A percentile compares a stretch with the other conserved stretches of the same genome.
phyloP scores from a whole-genome alignment of 2,113 vertebrate genomes.

The Petaurus breviceps region DNA sequence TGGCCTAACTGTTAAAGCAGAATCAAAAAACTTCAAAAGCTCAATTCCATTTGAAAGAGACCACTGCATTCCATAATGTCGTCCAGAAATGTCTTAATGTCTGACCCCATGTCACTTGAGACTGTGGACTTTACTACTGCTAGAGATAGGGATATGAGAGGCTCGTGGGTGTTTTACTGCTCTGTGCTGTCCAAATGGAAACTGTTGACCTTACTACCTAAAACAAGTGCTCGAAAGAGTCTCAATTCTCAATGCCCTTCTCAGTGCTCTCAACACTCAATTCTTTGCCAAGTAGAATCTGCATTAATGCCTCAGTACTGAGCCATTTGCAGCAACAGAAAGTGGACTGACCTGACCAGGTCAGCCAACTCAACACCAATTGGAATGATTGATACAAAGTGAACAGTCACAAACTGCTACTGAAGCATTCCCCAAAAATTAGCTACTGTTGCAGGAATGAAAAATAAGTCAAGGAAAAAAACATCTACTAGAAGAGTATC shows the following conservation, averaged over 20 bases:
- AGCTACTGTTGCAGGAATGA: not conserved
- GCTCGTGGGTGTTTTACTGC: not conserved
- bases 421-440: not conserved
- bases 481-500: not conserved
- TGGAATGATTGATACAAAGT: not conserved
- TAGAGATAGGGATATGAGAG: not conserved
- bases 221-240: slow-evolving; percentile 22
- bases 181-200: slow-evolving; percentile 7
- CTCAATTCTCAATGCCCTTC: not conserved
- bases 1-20: not conserved
- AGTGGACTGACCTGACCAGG: not conserved
- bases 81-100: not conserved
- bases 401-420: not conserved
- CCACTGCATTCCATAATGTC: not conserved
- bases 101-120: not conserved
- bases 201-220: not conserved
- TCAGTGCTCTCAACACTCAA: not conserved
- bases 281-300: not conserved
- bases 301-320: not conserved
- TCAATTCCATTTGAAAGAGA: not conserved
- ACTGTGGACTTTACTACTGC: slow-evolving; percentile 13
- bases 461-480: not conserved
- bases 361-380: not conserved
- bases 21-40: not conserved
- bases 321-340: not conserved